Base-by-base conservation (phyloP, 30 jellyfish, hydroid and myxozoan species). In the Chrysaora quinquecirrha region DNA sequence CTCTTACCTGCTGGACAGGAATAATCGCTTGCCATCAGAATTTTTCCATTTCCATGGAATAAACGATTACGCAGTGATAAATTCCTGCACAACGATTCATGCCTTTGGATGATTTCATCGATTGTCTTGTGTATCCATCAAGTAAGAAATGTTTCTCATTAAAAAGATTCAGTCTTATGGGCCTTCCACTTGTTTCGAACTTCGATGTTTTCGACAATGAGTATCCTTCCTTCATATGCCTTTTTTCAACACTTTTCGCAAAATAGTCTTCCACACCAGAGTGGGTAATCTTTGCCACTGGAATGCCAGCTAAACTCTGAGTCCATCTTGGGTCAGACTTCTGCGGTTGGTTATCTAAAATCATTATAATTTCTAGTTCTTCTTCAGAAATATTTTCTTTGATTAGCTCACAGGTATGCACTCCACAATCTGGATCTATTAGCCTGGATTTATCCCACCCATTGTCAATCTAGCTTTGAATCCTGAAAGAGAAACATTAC, bases 91-190 rank as follows among this genome's bases (percentile, higher is more conserved):
- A 54, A 23, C n/a, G 64, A 67, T 11, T 1, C 3, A 67, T 67
- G 2, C 79, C 64, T 19, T 67, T 27, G 27, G 60, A 7, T 43
- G 79, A 67, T 34, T 67, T 67, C 79, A 30, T 33, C 1, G 60
- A 20, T 23, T 54, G 79, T 32, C 60, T 67, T 27, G 79, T 67
- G 79, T 67, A 67, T 9, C 79, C 79, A n/a, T 67, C 79, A 0
- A 67, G 35, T 10, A 67, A 56, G 10, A 16, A 61, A 14, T 20
- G 0, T 1, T 61, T 20, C 58, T 61, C 7, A 20, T 61, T 24
- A 25, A 20, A 20, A 20, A 67, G 24, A 18, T 19, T 10, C 27
- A 67, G 16, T 29, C 52, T 38, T 23, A 67, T 67, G 14, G 25
- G 58, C 58, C 58, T 43, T 1, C 64, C 79, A n/a, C 79, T 67